These are phyloP conservation scores for Adela reaumurella DNA, from an alignment of 2,888 invertebrate genomes.

Conservation along the genomic window DNA sequence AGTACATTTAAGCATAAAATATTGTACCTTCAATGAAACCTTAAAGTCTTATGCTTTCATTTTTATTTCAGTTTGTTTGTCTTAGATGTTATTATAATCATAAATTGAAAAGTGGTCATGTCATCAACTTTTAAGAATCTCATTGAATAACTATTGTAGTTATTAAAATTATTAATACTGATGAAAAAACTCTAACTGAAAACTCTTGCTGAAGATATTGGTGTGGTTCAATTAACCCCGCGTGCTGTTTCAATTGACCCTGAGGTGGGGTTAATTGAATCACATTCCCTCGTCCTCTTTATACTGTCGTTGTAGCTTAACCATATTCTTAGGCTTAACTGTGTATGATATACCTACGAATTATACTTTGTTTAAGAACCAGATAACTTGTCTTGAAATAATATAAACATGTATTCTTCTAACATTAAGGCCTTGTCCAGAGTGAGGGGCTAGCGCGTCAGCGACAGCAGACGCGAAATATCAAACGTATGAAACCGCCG, in stretches of 20 bases:
- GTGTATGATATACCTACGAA: too few relatives aligned
- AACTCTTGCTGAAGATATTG: constrained; percentile 1
- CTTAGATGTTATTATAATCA: neutral
- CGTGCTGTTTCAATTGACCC: constrained; percentile 1
- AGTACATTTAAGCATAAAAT: neutral
- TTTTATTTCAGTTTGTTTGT: neutral
- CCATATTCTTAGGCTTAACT: too few relatives aligned
- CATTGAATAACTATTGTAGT: neutral
- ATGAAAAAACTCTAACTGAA: neutral
- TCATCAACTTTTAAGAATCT: neutral
- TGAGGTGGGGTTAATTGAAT: constrained; percentile 1
- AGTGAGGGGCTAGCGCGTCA: too few relatives aligned
- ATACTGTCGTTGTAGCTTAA: too few relatives aligned
- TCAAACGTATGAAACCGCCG: too few relatives aligned
- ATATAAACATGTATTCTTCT: neutral
- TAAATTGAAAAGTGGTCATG: neutral
- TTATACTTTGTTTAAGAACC: neutral
- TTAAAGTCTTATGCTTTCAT: too few relatives aligned
- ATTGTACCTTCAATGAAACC: too few relatives aligned
- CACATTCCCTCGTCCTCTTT: too few relatives aligned
- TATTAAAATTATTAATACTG: neutral
- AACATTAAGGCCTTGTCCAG: too few relatives aligned
- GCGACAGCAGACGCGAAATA: too few relatives aligned
- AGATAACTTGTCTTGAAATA: neutral
- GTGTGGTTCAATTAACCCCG: neutral